phyloP scores from a whole-genome alignment of 2,113 vertebrate genomes.

The Vimba vimba region DNA sequence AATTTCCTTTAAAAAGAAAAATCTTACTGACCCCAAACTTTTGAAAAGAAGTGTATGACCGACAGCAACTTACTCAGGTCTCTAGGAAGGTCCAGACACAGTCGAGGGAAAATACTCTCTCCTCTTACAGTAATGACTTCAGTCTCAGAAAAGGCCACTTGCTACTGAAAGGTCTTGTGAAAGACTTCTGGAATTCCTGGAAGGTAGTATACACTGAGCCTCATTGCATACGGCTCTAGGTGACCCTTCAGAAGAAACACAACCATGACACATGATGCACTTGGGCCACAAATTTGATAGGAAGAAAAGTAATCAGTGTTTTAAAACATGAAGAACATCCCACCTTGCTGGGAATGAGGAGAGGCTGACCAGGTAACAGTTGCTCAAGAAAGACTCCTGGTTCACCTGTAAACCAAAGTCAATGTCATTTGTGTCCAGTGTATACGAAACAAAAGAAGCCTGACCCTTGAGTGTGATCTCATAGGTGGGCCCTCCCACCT shows the following conservation, averaged over 20 bases:
- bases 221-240: conserved; percentile 68
- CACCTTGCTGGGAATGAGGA: conserved; percentile 76
- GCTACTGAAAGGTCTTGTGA: conserved; percentile 78
- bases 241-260: conserved; percentile 73
- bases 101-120: conserved; percentile 81
- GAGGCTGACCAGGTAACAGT: conserved; percentile 72
- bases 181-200: conserved; percentile 85
- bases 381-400: background rate
- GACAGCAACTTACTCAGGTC: conserved; percentile 73
- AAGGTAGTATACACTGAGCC: conserved; percentile 74
- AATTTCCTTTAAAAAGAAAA: too few species aligned
- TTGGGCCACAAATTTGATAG: background rate
- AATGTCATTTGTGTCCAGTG: conserved; percentile 72
- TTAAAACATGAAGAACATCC: conserved; percentile 57
- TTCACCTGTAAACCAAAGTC: conserved; percentile 83
- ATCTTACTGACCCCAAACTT: too few species aligned
- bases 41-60: background rate
- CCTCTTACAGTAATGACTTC: conserved; percentile 81
- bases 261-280: conserved; percentile 20
- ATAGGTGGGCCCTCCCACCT: conserved; percentile 84
- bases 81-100: conserved; percentile 83
- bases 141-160: conserved; percentile 79
- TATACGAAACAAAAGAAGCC: conserved; percentile 78
- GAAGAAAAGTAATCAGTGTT: background rate
- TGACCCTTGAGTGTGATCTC: conserved; percentile 79